These are phyloP conservation scores for Todiramphus chloris DNA, from an alignment of 2,113 vertebrate species.

Conservation along the genomic window DNA sequence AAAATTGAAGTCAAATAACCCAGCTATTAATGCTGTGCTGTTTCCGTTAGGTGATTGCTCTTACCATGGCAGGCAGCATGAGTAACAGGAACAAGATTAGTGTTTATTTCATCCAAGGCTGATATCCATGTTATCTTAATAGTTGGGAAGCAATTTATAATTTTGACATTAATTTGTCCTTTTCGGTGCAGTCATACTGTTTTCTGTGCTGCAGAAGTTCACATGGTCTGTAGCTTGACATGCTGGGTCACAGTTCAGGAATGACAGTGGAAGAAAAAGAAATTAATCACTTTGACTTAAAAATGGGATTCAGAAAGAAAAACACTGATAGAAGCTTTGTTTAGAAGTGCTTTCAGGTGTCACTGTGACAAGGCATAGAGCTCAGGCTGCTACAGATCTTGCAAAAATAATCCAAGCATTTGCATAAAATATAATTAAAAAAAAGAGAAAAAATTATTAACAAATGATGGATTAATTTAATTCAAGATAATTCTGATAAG, in stretches of 20 bases:
- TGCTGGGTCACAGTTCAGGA: background rate
- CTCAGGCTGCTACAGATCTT: background rate
- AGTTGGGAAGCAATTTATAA: background rate
- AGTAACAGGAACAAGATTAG: background rate
- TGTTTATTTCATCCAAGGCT: background rate
- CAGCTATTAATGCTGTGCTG: background rate
- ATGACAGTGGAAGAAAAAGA: background rate
- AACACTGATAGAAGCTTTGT: background rate
- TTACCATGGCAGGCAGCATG: background rate
- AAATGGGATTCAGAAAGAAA: conserved; percentile 13
- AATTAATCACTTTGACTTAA: background rate
- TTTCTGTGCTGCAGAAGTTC: background rate
- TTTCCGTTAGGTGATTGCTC: background rate
- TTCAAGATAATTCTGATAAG: background rate
- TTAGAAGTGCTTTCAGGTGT: background rate
- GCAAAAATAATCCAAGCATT: background rate
- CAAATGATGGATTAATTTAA: conserved; percentile 17
- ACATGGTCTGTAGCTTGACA: background rate
- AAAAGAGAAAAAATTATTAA: background rate
- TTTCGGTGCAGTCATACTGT: background rate
- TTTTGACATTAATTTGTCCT: conserved; percentile 6
- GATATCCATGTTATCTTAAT: background rate
- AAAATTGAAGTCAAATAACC: background rate
- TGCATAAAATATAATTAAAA: background rate
- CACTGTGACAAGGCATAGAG: background rate